A percentile compares a stretch with the other conserved stretches of the same genome.
These are phyloP conservation scores for Exephanes ischioxanthus DNA, from an alignment of 2,888 invertebrate genomes.

Conservation along the genomic window DNA sequence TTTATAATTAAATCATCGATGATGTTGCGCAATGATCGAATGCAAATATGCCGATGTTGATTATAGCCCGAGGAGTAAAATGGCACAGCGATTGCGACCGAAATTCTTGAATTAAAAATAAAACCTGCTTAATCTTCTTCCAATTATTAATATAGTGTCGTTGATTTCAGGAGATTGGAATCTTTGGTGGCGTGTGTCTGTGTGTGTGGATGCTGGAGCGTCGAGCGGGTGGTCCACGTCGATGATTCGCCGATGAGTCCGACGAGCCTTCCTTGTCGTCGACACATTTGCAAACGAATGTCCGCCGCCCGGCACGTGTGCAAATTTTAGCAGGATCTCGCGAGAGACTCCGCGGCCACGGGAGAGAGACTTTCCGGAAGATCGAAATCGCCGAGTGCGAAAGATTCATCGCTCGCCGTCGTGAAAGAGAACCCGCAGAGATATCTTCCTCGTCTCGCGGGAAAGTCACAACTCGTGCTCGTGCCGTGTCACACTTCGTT, in stretches of 20 bases:
- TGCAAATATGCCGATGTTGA: not conserved
- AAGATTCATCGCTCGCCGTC: constrained; percentile 54
- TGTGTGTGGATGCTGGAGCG: not conserved
- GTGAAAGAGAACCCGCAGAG: constrained; percentile 1
- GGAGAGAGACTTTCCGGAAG: constrained; percentile 14
- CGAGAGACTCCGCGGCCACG: not conserved
- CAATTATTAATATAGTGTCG: constrained; percentile 26
- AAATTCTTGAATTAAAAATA: constrained; percentile 18
- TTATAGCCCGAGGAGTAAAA: not conserved
- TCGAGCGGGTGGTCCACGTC: constrained; percentile 43
- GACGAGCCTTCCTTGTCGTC: constrained; percentile 2
- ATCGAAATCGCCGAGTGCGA: constrained; percentile 26
- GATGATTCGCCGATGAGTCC: constrained; percentile 28
- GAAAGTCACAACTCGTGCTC: constrained; percentile 54
- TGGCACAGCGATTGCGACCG: not conserved
- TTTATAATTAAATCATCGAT: constrained; percentile 38
- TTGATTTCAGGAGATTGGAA: constrained; percentile 40
- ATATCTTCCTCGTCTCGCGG: constrained; percentile 12
- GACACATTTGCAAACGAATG: not conserved
- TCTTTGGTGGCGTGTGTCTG: constrained; percentile 20
- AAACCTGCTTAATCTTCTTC: not conserved
- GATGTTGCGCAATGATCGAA: constrained; percentile 29
- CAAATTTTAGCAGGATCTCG: constrained; percentile 10
- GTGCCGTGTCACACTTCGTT: constrained; percentile 60
- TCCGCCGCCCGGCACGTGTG: not conserved